Base-by-base conservation (phyloP, 2,797 vertebrate species). In the Hafferia zeledoni region DNA sequence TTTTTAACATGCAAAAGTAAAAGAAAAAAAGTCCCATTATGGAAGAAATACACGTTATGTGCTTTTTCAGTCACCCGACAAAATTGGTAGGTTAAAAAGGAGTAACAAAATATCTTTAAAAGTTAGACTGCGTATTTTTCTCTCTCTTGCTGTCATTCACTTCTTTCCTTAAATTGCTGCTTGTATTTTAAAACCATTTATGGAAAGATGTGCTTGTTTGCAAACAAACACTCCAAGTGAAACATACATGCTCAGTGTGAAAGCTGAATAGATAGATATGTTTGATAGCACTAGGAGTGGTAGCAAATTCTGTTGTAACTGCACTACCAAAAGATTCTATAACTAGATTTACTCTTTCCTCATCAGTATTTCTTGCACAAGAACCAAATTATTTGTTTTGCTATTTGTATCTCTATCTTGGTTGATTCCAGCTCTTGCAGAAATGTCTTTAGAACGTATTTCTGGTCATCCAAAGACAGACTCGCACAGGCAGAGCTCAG, bases 331-430 rank as follows among this genome's bases (percentile, higher is more conserved):
- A 89, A 89, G 92, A 94, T 77, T 60, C 63, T 44, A 56, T 84
- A 61, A 67, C 57, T 76, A 93, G 83, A 83, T 93, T 63, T 53
- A 90, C 24, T 82, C 70, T 91, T 95, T 93, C 64, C 50, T 85
- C 91, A 94, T 85, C 78, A 3, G 41, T 74, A 68, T 49, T 89
- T 85, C 80, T 91, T 92, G 87, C 95, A 93, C 78, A 96, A 95
- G 81, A 91, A 71, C 16, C 28, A 46, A 67, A 53, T 0, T 18
- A 49, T 89, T 79, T 89, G 78, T 49, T 91, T 85, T 89, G 39
- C 27, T 63, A 27, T 28, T 41, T 46, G 28, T 55, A 41, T 46
- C 65, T 57, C 24, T 28, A 53, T 8, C 5, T 6, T 53, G 18
- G 43, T 35, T 59, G 39, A 55, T 76, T 71, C 61, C 75, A 78